phyloP scores from a whole-genome alignment of 2,888 invertebrate species.

The Axea sp. region DNA sequence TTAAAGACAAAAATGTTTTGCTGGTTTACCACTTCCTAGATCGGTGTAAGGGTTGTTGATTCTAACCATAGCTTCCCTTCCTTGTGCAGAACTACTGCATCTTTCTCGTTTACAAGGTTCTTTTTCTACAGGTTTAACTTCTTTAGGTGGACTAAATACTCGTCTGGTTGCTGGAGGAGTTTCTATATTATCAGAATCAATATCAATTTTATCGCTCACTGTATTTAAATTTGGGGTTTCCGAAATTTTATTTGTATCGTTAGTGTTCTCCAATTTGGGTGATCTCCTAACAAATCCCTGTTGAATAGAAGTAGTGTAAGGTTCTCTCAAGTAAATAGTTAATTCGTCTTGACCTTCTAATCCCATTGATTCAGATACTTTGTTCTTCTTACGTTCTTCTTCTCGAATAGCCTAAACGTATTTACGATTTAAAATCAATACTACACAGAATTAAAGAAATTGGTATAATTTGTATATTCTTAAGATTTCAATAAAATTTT shows the following conservation, averaged over 20 bases:
- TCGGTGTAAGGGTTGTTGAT: constrained; percentile 69
- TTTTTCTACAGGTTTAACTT: constrained; percentile 80
- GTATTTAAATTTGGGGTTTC: constrained; percentile 64
- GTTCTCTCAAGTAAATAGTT: constrained; percentile 76
- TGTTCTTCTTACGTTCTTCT: constrained; percentile 77
- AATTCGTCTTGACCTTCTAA: constrained; percentile 72
- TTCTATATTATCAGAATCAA: constrained; percentile 94
- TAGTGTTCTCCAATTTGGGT: too few species aligned
- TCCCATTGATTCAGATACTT: constrained; percentile 64
- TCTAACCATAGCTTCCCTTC: constrained; percentile 66
- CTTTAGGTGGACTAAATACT: constrained; percentile 84
- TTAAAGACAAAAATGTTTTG: too few species aligned
- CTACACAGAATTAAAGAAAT: background rate
- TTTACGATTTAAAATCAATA: background rate
- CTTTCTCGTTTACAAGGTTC: constrained; percentile 75
- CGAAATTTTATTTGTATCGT: constrained; percentile 60
- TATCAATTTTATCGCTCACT: constrained; percentile 86
- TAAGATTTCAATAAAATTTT: too few species aligned
- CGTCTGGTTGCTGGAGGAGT: constrained; percentile 91
- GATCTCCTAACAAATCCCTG: too few species aligned
- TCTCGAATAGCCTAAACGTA: constrained; percentile 74
- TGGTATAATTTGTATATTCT: too few species aligned
- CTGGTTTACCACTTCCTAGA: constrained; percentile 74
- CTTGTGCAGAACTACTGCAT: constrained; percentile 72
- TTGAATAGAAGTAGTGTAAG: constrained; percentile 60